Conservation (phyloP, 2,113 vertebrate species). For the Hiodon tergisus region DNA sequence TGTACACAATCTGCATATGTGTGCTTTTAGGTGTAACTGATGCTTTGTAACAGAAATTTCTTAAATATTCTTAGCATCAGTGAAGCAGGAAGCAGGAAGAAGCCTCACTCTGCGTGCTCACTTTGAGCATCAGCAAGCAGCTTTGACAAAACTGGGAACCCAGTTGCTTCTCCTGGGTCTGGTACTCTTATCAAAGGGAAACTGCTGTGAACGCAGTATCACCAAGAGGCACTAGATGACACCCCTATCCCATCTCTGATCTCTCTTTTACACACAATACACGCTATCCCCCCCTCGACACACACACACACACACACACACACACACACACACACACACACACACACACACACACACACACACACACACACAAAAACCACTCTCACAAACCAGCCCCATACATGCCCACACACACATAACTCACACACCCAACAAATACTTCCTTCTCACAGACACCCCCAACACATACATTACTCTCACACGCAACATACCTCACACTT, state of each 20-base stretch:
- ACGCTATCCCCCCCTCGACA: neutral
- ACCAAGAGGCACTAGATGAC: neutral
- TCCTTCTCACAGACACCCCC: neutral
- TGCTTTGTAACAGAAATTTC: no score
- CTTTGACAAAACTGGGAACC: neutral
- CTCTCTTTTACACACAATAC: neutral
- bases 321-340: neutral
- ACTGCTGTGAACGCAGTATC: neutral
- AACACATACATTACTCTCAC: constrained; percentile 11
- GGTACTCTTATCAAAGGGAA: neutral
- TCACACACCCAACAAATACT: neutral
- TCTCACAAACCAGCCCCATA: neutral
- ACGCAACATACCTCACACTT: neutral
- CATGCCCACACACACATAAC: neutral
- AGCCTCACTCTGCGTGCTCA: neutral
- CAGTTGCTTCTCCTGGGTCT: neutral
- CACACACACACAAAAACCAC: neutral
- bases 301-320: neutral
- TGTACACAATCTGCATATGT: no score
- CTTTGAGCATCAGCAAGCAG: neutral
- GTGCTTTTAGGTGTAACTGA: no score
- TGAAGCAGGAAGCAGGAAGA: neutral
- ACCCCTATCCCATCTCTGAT: neutral
- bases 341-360: neutral
- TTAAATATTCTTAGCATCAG: neutral